Evolutionary conservation across 2,888 invertebrate species (phyloP).

Genomic region (Trissolcus brochymenae): DNA sequence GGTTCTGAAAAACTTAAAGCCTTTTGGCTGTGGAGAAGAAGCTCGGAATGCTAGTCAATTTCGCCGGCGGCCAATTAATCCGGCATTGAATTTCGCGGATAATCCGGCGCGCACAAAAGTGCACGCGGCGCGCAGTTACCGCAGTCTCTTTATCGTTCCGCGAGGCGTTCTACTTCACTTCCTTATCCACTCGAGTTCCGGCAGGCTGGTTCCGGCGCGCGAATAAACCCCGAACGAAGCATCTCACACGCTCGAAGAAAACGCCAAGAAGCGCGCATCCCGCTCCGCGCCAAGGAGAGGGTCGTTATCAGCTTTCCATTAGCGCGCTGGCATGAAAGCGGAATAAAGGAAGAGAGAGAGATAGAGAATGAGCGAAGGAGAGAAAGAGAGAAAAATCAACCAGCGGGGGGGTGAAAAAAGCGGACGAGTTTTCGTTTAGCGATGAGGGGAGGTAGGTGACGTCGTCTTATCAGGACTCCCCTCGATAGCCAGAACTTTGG

Average conservation of each 20-base stretch:
- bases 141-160: constrained; percentile 1
- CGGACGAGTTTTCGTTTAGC: constrained; percentile 58
- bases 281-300: constrained; percentile 5
- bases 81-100: background rate
- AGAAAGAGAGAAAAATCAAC: constrained; percentile 20
- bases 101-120: constrained; percentile 1
- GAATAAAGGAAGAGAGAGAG: constrained; percentile 34
- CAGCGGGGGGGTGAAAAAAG: constrained; percentile 49
- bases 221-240: background rate
- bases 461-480: constrained; percentile 76
- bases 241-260: constrained; percentile 8
- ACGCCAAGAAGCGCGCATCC: constrained; percentile 17
- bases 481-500: constrained; percentile 59
- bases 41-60: too few relatives aligned
- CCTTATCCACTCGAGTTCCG: constrained; percentile 8
- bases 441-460: constrained; percentile 63
- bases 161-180: constrained; percentile 2
- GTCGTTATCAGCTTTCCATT: constrained; percentile 52
- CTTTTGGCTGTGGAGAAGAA: too few relatives aligned
- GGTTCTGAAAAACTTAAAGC: too few relatives aligned
- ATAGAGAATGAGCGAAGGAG: too few relatives aligned
- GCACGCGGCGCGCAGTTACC: background rate
- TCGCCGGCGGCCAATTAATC: too few relatives aligned
- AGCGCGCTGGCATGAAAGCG: constrained; percentile 49
- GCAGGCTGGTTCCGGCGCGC: background rate